These are phyloP conservation scores for Leucozona laternaria DNA, from an alignment of 2,888 invertebrate species.

Conservation along the genomic window DNA sequence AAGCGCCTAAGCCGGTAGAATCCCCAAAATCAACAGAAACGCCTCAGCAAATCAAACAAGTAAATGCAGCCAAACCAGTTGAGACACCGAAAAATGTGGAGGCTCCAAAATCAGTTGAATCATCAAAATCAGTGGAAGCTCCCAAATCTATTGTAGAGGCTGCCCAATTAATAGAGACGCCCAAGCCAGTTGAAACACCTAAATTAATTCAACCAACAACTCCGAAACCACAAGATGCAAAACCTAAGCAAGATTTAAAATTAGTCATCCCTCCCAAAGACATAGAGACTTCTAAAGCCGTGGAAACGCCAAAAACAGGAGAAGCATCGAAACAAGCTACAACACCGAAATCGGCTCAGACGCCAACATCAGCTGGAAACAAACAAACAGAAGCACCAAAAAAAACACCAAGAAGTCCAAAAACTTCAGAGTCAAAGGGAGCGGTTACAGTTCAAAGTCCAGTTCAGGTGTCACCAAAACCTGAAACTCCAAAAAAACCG, in stretches of 20 bases:
- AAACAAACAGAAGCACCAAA: conserved; percentile 89
- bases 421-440: conserved; percentile 13
- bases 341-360: conserved; percentile 38
- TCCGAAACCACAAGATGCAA: conserved; percentile 88
- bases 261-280: conserved; percentile 86
- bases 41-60: conserved; percentile 85
- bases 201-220: conserved; percentile 80
- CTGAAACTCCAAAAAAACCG: conserved; percentile 81
- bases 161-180: not conserved
- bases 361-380: conserved; percentile 83
- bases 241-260: conserved; percentile 90
- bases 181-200: not conserved
- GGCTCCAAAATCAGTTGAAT: conserved; percentile 84
- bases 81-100: conserved; percentile 14
- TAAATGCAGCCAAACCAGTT: conserved; percentile 22
- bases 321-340: conserved; percentile 85
- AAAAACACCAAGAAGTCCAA: conserved; percentile 11
- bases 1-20: conserved; percentile 77
- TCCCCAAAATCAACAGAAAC: conserved; percentile 86
- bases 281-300: conserved; percentile 7
- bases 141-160: conserved; percentile 84
- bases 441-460: not conserved
- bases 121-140: conserved; percentile 86
- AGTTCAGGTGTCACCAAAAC: not conserved
- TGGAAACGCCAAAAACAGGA: conserved; percentile 81